Base-by-base conservation (phyloP, 2,888 invertebrate species). In the Lacanobia oleracea region DNA sequence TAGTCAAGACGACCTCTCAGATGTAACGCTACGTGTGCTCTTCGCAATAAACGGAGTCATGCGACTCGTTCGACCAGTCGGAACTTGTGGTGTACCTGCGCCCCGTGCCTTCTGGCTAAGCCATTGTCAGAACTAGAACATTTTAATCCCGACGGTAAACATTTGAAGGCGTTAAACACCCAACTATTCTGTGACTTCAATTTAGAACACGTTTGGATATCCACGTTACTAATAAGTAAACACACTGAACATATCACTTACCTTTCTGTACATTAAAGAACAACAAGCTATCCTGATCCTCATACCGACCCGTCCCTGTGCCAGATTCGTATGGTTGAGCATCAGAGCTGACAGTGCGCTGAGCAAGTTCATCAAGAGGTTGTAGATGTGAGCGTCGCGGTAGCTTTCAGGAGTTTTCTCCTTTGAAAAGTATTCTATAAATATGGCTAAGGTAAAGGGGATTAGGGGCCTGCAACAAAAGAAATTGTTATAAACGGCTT, bases 211-310 rank as follows among this genome's bases (percentile, higher is more conserved):
- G n/a, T n/a, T n/a, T n/a, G n/a, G n/a, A n/a, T n/a, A n/a, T n/a
- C n/a, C n/a, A n/a, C n/a, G n/a, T n/a, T n/a, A n/a, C n/a, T n/a
- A n/a, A n/a, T n/a, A n/a, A n/a, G n/a, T n/a, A n/a, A n/a, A n/a
- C n/a, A n/a, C n/a, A n/a, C n/a, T 33, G 2, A 5, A 5, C 6
- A 6, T 33, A 43, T 12, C 7, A 45, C 70, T 76, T 80, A 98
- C 98, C 97, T 98, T 98, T 95, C 98, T 97, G 89, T 98, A 98
- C 80, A 98, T 92, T 14, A 98, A 92, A 0, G 98, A 98, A 88
- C 98, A 98, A 84, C 97, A 97, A 0, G 98, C 98, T 66, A 98
- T 96, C 83, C 98, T 94, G 67, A 98, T 95, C 88, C 97, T 94
- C 98, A 98, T 98, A 53, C 98, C 98, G 50, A 98, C 96, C 83